Evolutionary conservation across 2,888 invertebrate species (phyloP).

Genomic region (Rotaria magnacalcarata): DNA sequence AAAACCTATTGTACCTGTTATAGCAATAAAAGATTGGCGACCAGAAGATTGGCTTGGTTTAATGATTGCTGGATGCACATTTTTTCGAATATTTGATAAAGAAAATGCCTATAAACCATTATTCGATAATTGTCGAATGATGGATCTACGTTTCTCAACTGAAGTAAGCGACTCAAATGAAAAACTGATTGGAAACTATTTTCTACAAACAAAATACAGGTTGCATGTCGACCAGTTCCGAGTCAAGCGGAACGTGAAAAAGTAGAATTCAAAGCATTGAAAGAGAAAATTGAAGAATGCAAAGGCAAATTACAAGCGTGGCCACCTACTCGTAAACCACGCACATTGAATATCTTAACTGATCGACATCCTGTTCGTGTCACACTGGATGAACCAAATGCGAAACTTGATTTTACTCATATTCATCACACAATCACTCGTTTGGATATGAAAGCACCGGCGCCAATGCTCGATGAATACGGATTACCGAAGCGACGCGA

Average conservation of each 20-base stretch:
- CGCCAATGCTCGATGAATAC: slow-evolving; percentile 34
- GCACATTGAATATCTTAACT: neutral
- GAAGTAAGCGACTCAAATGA: neutral
- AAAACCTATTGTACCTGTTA: slow-evolving; percentile 24
- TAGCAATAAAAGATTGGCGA: slow-evolving; percentile 9
- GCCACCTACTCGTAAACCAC: slow-evolving; percentile 40
- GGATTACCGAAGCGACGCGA: slow-evolving; percentile 44
- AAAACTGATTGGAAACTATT: neutral
- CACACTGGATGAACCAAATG: neutral
- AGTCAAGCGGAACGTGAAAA: slow-evolving; percentile 37
- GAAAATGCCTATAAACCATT: neutral
- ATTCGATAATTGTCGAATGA: slow-evolving; percentile 35
- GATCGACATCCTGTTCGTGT: slow-evolving; percentile 36
- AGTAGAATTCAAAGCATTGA: neutral
- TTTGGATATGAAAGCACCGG: slow-evolving; percentile 37
- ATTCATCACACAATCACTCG: slow-evolving; percentile 40
- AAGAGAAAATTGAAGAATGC: slow-evolving; percentile 43
- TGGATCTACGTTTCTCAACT: neutral
- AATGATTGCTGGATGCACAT: slow-evolving; percentile 40
- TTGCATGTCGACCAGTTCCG: neutral
- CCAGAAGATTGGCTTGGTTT: slow-evolving; percentile 45
- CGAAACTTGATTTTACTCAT: slow-evolving; percentile 37
- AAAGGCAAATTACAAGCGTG: slow-evolving; percentile 44
- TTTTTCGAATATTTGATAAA: slow-evolving; percentile 31
- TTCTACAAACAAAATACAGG: neutral